phyloP scores from a whole-genome alignment of 2,888 invertebrate genomes.

The Melanostoma scalare region DNA sequence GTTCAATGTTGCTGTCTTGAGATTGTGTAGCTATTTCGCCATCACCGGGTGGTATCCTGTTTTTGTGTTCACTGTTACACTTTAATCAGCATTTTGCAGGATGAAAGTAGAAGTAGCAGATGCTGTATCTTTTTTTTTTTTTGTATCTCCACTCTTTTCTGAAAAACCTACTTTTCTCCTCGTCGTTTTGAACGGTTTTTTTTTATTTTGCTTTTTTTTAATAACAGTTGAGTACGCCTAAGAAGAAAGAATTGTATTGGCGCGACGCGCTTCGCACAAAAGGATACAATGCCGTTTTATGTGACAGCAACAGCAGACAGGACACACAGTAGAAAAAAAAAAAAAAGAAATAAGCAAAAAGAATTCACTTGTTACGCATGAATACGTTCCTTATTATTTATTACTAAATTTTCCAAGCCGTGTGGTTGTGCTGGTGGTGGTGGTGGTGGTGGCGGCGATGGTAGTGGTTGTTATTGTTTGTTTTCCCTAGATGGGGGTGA shows the following conservation, averaged over 20 bases:
- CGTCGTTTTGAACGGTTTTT: slow-evolving; percentile 5
- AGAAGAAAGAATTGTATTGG: slow-evolving; percentile 29
- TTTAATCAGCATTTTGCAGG: slow-evolving; percentile 64
- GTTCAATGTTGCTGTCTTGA: slow-evolving; percentile 5
- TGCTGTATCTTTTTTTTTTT: slow-evolving; percentile 41
- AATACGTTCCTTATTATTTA: slow-evolving; percentile 70
- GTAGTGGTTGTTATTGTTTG: slow-evolving; percentile 4
- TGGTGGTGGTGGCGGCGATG: slow-evolving; percentile 2
- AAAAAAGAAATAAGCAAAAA: slow-evolving; percentile 15
- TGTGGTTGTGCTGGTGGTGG: not conserved
- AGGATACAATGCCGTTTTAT: slow-evolving; percentile 49
- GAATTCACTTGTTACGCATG: slow-evolving; percentile 72
- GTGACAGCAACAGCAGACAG: slow-evolving; percentile 64
- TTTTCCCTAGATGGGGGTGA: slow-evolving; percentile 55
- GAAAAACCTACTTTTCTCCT: slow-evolving; percentile 28
- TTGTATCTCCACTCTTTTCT: not conserved
- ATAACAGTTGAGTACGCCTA: slow-evolving; percentile 53
- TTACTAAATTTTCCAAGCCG: slow-evolving; percentile 43
- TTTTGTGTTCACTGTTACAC: slow-evolving; percentile 52
- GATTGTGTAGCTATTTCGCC: slow-evolving; percentile 23
- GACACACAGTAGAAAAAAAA: slow-evolving; percentile 31
- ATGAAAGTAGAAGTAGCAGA: slow-evolving; percentile 65
- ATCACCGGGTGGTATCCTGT: slow-evolving; percentile 49
- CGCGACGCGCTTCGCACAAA: slow-evolving; percentile 44
- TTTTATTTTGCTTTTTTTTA: slow-evolving; percentile 32